phyloP scores from a whole-genome alignment of 2,113 vertebrate genomes.

The Puffinus mauretanicus region DNA sequence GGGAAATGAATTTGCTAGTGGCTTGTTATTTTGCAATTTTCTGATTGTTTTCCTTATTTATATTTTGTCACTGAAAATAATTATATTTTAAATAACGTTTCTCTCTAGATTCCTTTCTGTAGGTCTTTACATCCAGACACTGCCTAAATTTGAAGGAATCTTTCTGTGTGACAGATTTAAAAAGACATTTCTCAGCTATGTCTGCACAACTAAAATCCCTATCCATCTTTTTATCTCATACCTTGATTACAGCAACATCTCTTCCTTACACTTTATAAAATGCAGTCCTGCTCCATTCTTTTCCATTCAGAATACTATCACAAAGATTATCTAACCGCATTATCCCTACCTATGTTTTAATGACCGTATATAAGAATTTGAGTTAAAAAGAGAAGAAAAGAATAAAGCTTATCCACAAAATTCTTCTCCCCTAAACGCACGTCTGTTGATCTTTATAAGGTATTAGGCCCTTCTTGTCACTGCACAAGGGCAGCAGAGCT shows the following conservation, averaged over 20 bases:
- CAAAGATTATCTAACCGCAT: neutral
- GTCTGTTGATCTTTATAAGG: neutral
- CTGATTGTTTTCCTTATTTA: neutral
- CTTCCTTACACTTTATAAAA: neutral
- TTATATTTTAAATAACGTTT: neutral
- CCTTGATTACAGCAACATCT: neutral
- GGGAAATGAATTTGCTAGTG: neutral
- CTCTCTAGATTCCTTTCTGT: neutral
- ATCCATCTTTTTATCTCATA: neutral
- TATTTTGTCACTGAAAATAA: neutral
- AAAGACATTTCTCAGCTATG: neutral
- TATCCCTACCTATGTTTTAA: neutral
- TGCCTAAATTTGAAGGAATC: neutral
- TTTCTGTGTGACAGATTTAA: neutral
- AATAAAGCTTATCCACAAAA: neutral
- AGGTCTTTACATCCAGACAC: neutral
- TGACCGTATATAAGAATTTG: neutral
- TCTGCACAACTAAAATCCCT: neutral
- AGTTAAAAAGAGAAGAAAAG: neutral
- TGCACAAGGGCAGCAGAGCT: neutral
- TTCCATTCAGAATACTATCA: neutral
- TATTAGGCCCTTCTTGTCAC: neutral
- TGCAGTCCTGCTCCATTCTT: neutral
- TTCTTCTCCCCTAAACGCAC: neutral
- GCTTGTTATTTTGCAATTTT: neutral